These are phyloP conservation scores for Antedon bifida DNA, from an alignment of 35 echinoderm and acorn worm genomes.

Conservation along the genomic window DNA sequence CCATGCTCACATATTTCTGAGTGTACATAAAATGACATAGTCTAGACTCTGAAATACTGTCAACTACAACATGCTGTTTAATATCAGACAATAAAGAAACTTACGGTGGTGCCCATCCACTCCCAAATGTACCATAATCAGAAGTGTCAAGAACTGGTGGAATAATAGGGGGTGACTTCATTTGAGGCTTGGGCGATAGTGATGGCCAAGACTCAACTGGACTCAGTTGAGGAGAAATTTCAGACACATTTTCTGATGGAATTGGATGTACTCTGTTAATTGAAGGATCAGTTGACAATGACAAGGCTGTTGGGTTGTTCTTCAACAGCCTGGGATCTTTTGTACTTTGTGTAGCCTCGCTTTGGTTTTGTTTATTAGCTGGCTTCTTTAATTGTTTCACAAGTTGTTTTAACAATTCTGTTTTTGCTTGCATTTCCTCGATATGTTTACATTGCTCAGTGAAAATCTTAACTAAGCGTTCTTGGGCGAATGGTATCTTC, in stretches of 20 bases:
- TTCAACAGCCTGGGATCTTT: background rate
- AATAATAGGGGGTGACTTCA: background rate
- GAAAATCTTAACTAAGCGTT: background rate
- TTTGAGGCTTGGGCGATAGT: background rate
- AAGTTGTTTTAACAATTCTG: background rate
- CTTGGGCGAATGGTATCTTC: background rate
- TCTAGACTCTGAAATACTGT: no score
- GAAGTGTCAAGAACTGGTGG: background rate
- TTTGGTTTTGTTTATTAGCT: background rate
- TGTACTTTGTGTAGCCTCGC: background rate
- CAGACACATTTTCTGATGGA: background rate
- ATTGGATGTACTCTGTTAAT: background rate
- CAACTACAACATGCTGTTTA: no score
- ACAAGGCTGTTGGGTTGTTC: background rate
- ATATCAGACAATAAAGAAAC: no score
- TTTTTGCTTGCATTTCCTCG: background rate
- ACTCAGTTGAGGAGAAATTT: background rate
- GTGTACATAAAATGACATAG: no score
- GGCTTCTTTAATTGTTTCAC: background rate
- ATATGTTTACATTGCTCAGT: background rate
- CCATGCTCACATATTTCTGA: no score
- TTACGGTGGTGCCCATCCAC: background rate
- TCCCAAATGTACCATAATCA: background rate
- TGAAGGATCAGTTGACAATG: background rate
- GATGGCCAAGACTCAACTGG: background rate